Conservation (phyloP, 1,140 invertebrate species). For the Apolygus lucorum region DNA sequence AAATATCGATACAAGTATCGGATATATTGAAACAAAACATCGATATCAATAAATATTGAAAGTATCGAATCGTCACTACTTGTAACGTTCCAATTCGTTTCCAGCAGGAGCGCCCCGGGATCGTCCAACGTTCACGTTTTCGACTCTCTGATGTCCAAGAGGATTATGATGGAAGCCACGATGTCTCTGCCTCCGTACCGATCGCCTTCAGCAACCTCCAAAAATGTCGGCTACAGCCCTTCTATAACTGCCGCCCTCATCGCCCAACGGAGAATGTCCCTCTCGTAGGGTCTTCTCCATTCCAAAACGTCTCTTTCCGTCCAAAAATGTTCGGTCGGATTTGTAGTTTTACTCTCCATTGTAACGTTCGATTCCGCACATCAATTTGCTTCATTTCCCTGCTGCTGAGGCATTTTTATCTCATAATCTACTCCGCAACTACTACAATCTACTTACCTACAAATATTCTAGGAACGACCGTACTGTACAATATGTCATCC, state of each 20-base stretch:
- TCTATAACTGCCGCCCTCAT: background rate
- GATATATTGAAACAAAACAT: background rate
- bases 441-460: too few relatives aligned
- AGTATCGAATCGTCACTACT: background rate
- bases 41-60: background rate
- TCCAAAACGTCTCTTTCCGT: too few relatives aligned
- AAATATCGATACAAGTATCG: too few relatives aligned
- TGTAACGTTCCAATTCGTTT: too few relatives aligned
- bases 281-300: background rate
- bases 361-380: too few relatives aligned
- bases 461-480: too few relatives aligned
- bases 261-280: constrained; percentile 1
- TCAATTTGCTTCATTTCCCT: too few relatives aligned
- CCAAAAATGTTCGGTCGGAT: too few relatives aligned
- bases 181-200: constrained; percentile 2
- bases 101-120: background rate
- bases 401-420: too few relatives aligned
- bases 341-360: too few relatives aligned
- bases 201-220: background rate
- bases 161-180: constrained; percentile 20
- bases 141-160: constrained; percentile 13
- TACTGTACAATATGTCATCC: too few relatives aligned
- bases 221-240: constrained; percentile 1
- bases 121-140: constrained; percentile 8
- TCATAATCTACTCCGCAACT: too few relatives aligned